These are phyloP conservation scores for Helleia helle DNA, from an alignment of 2,888 invertebrate species.

Conservation along the genomic window DNA sequence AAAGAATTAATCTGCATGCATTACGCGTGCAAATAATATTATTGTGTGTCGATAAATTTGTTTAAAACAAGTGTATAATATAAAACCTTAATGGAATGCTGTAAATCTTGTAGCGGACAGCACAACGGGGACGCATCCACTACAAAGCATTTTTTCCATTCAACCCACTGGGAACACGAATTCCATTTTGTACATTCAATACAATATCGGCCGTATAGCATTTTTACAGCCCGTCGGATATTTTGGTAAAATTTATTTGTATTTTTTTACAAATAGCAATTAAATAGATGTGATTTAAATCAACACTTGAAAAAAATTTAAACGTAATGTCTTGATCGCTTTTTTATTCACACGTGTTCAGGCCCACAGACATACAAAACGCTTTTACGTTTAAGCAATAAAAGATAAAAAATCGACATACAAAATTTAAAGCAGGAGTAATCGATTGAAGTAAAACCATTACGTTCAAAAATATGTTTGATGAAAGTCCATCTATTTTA, in stretches of 20 bases:
- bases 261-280: conserved; percentile 19
- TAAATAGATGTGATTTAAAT: conserved; percentile 21
- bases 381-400: conserved; percentile 14
- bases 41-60: conserved; percentile 14
- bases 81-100: conserved; percentile 49
- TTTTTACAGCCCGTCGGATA: conserved; percentile 29
- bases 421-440: too few species aligned
- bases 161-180: conserved; percentile 46
- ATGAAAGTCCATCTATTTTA: too few species aligned
- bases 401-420: too few species aligned
- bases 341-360: conserved; percentile 31
- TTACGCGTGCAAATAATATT: too few species aligned
- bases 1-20: too few species aligned
- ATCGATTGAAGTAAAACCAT: too few species aligned
- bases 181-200: conserved; percentile 57
- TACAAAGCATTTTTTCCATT: conserved; percentile 57
- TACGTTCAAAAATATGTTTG: too few species aligned
- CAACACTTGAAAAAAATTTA: conserved; percentile 22
- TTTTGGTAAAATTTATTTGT: conserved; percentile 12
- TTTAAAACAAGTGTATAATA: conserved; percentile 15
- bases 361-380: conserved; percentile 22
- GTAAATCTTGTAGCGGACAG: conserved; percentile 63
- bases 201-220: conserved; percentile 39
- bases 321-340: conserved; percentile 27
- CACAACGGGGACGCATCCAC: conserved; percentile 38